Evolutionary conservation across 2,888 invertebrate genomes (phyloP).

Genomic region (Zhuqinia jingwanae): DNA sequence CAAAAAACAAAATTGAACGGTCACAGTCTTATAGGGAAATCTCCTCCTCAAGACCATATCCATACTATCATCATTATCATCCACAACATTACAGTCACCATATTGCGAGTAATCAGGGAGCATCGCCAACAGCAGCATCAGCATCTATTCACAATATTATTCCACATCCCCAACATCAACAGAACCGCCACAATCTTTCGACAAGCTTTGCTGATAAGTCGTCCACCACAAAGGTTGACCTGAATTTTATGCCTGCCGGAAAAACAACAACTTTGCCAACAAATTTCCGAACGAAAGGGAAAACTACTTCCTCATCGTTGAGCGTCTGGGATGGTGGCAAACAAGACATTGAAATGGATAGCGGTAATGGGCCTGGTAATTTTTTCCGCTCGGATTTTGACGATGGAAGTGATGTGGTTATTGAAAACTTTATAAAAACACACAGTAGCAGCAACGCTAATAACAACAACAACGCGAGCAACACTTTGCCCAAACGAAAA

Average conservation of each 20-base stretch:
- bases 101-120: background rate
- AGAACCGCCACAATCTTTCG: conserved; percentile 10
- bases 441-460: conserved; percentile 40
- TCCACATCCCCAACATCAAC: conserved; percentile 32
- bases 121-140: background rate
- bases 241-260: conserved; percentile 69
- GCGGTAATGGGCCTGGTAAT: conserved; percentile 4
- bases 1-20: conserved; percentile 71
- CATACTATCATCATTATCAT: conserved; percentile 64
- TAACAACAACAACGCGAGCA: conserved; percentile 19
- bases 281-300: conserved; percentile 62
- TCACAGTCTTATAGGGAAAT: conserved; percentile 74
- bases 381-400: conserved; percentile 70
- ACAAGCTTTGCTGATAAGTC: conserved; percentile 47
- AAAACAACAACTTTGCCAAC: conserved; percentile 63
- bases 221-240: conserved; percentile 63
- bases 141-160: conserved; percentile 27
- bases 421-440: conserved; percentile 75
- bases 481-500: conserved; percentile 63
- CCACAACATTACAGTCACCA: conserved; percentile 27
- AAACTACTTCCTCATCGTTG: conserved; percentile 42
- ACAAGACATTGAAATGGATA: conserved; percentile 30
- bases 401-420: conserved; percentile 70
- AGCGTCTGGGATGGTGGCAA: conserved; percentile 36
- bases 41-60: conserved; percentile 65